Evolutionary conservation across 2,888 invertebrate genomes (phyloP).

Genomic region (Phortica magna): DNA sequence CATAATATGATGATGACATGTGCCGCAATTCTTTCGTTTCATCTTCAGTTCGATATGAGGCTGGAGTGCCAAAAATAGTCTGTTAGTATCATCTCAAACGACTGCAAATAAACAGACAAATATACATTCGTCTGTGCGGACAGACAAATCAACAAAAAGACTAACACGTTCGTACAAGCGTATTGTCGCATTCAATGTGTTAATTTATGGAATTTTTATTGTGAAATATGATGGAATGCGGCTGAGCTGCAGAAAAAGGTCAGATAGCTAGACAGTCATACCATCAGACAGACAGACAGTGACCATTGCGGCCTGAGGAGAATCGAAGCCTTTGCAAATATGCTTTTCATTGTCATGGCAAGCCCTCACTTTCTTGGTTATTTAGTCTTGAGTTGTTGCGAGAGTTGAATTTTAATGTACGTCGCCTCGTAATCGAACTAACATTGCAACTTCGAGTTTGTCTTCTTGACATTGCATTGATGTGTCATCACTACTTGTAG

Average conservation of each 20-base stretch:
- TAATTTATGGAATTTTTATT: slow-evolving; percentile 62
- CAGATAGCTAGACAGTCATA: slow-evolving; percentile 45
- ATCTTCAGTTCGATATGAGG: not conserved
- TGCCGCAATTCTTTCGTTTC: slow-evolving; percentile 6
- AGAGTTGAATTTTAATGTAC: slow-evolving; percentile 24
- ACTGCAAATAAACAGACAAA: too few species aligned
- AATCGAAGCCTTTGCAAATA: too few species aligned
- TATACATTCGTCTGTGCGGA: not conserved
- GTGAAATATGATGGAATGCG: slow-evolving; percentile 53
- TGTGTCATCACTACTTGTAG: not conserved
- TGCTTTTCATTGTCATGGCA: too few species aligned
- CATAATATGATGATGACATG: not conserved
- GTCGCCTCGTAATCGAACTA: slow-evolving; percentile 58
- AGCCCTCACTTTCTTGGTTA: not conserved
- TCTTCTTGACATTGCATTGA: slow-evolving; percentile 35
- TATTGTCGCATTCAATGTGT: slow-evolving; percentile 44
- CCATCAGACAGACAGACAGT: slow-evolving; percentile 32
- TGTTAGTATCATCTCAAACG: not conserved
- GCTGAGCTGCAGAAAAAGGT: not conserved
- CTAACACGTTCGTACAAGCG: too few species aligned
- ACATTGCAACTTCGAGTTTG: slow-evolving; percentile 44
- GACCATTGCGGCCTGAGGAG: not conserved
- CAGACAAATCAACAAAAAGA: slow-evolving; percentile 29
- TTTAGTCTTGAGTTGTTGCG: not conserved
- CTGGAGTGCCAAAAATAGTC: slow-evolving; percentile 1